Evolutionary conservation across 2,113 vertebrate genomes (phyloP).

Genomic region (Siniperca knerii): DNA sequence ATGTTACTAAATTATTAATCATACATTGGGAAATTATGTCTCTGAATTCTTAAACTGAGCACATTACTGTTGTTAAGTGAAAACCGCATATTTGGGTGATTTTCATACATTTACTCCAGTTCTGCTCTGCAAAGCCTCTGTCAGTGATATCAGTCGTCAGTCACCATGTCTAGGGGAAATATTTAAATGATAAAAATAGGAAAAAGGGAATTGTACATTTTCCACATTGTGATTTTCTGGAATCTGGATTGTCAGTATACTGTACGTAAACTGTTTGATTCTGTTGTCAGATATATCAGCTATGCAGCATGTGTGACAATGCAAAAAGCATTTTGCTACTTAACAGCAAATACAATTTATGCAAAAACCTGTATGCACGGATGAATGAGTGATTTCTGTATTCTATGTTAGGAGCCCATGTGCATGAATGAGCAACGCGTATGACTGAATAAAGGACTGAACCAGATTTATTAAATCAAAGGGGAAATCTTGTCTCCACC

Average conservation of each 20-base stretch:
- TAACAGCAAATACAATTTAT: conserved; percentile 12
- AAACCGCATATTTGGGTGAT: conserved; percentile 3
- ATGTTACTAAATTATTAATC: conserved; percentile 37
- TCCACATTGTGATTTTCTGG: not conserved
- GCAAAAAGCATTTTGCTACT: not conserved
- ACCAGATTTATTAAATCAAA: conserved; percentile 22
- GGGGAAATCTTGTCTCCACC: not conserved
- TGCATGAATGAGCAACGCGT: conserved; percentile 15
- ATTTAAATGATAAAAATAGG: not conserved
- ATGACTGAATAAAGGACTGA: conserved; percentile 19
- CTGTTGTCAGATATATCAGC: not conserved
- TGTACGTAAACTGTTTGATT: conserved; percentile 2
- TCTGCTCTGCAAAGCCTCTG: not conserved
- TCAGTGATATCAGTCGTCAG: not conserved
- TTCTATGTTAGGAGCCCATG: not conserved
- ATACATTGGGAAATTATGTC: conserved; percentile 7
- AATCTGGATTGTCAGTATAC: not conserved
- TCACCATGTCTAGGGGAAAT: not conserved
- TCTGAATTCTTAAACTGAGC: conserved; percentile 1
- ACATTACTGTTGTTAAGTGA: not conserved
- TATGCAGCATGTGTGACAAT: not conserved
- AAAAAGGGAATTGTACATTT: not conserved
- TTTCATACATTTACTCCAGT: conserved; percentile 1
- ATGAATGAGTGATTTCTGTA: conserved; percentile 6
- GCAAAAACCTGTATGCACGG: conserved; percentile 11